A percentile compares a stretch with the other conserved stretches of the same genome.
These are phyloP conservation scores for Orius insidiosus DNA, from an alignment of 1,140 invertebrate genomes.

Conservation along the genomic window DNA sequence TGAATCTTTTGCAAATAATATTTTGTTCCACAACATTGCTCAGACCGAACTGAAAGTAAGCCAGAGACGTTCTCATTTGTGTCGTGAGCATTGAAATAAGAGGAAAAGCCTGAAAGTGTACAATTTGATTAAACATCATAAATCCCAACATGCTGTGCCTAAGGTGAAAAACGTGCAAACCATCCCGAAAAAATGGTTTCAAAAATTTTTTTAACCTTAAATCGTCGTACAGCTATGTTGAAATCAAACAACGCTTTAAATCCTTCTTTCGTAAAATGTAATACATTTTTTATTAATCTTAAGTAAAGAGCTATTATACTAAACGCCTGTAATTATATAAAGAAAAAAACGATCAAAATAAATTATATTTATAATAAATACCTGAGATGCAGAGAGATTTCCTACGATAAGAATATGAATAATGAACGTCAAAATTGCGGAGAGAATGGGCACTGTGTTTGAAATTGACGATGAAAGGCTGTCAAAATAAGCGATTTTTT, in stretches of 20 bases:
- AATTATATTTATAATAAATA: conserved; percentile 26
- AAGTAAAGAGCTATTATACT: conserved; percentile 14
- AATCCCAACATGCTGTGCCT: not conserved
- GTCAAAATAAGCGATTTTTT: conserved; percentile 38
- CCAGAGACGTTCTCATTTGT: conserved; percentile 26
- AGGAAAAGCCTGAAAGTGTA: conserved; percentile 27
- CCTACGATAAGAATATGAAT: conserved; percentile 38
- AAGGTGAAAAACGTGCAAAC: not conserved
- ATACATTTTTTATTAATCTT: conserved; percentile 12
- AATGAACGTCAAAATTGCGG: conserved; percentile 42
- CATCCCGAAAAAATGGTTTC: conserved; percentile 6
- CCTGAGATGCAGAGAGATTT: conserved; percentile 41
- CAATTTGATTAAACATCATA: not conserved
- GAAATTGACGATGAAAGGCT: conserved; percentile 41
- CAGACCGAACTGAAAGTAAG: conserved; percentile 25
- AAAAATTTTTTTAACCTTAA: conserved; percentile 16
- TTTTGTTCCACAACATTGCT: conserved; percentile 24
- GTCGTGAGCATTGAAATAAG: conserved; percentile 26
- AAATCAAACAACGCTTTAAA: conserved; percentile 14
- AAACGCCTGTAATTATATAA: conserved; percentile 16
- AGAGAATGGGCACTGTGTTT: conserved; percentile 41
- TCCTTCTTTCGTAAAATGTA: conserved; percentile 12
- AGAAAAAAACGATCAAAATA: not conserved
- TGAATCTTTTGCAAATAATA: conserved; percentile 25
- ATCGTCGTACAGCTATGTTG: conserved; percentile 9